Conservation (phyloP, 2,888 invertebrate genomes). For the Drosophila fungiperda region DNA sequence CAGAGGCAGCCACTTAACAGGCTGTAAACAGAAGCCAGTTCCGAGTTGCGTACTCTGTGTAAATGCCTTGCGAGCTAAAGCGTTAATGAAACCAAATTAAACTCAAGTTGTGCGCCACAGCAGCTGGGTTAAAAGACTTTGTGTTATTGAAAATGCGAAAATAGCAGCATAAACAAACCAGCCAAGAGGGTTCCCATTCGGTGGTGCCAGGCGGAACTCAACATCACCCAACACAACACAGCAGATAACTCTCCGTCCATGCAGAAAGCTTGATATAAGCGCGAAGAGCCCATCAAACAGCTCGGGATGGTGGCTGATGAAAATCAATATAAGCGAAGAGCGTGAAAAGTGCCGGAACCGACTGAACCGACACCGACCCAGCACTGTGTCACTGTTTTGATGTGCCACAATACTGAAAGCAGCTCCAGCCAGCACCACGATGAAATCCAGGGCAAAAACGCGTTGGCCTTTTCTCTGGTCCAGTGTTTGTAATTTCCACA, state of each 20-base stretch:
- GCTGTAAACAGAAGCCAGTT: constrained; percentile 6
- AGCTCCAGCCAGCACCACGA: constrained; percentile 44
- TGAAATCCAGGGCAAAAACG: constrained; percentile 43
- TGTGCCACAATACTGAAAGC: constrained; percentile 33
- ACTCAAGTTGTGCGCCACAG: constrained; percentile 41
- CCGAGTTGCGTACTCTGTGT: background rate
- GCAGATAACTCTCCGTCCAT: constrained; percentile 17
- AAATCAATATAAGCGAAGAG: constrained; percentile 71
- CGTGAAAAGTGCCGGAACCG: constrained; percentile 56
- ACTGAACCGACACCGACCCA: constrained; percentile 12
- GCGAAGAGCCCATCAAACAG: constrained; percentile 16
- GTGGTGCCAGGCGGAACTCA: constrained; percentile 5
- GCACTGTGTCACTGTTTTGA: constrained; percentile 40
- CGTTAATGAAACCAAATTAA: constrained; percentile 76
- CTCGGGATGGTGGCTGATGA: constrained; percentile 29
- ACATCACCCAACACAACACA: constrained; percentile 25
- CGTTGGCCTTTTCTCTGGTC: background rate
- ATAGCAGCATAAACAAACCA: constrained; percentile 51
- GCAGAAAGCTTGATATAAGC: constrained; percentile 43
- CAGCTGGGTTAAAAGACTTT: constrained; percentile 56
- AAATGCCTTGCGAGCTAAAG: constrained; percentile 41
- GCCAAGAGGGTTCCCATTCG: constrained; percentile 18
- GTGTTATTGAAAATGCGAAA: constrained; percentile 74
- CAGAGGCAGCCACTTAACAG: constrained; percentile 12
- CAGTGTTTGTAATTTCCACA: constrained; percentile 72